A percentile compares a stretch with the other conserved stretches of the same genome.
These are phyloP conservation scores for Subanguina moxae DNA, from an alignment of 1,140 invertebrate genomes.

Conservation along the genomic window DNA sequence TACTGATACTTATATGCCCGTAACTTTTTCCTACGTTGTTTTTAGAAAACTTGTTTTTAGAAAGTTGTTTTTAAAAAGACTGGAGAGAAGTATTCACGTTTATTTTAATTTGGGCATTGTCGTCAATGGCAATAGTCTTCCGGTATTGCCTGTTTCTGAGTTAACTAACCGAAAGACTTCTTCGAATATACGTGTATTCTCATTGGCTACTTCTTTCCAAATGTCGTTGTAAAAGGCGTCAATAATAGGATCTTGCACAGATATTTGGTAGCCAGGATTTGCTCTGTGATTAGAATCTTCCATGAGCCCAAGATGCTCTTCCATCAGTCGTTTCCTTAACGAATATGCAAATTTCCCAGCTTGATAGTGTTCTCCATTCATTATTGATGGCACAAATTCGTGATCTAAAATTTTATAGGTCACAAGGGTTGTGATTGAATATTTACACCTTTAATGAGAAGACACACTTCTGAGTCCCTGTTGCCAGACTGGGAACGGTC, in stretches of 20 bases:
- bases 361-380: slow-evolving; percentile 75
- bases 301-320: slow-evolving; percentile 76
- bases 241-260: slow-evolving; percentile 53
- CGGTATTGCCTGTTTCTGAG: too few species aligned
- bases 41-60: too few species aligned
- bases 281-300: slow-evolving; percentile 38
- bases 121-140: too few species aligned
- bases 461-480: slow-evolving; percentile 83
- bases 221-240: slow-evolving; percentile 56
- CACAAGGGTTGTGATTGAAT: neutral
- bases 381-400: slow-evolving; percentile 72
- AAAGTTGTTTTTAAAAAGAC: too few species aligned
- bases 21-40: too few species aligned
- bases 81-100: too few species aligned
- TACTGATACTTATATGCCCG: too few species aligned
- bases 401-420: slow-evolving; percentile 65
- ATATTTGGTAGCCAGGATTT: slow-evolving; percentile 23
- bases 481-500: slow-evolving; percentile 85
- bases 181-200: slow-evolving; percentile 58
- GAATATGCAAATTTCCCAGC: slow-evolving; percentile 79
- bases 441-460: slow-evolving; percentile 41
- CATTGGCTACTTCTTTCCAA: slow-evolving; percentile 52
- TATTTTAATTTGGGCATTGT: too few species aligned
- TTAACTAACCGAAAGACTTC: slow-evolving; percentile 49
- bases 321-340: slow-evolving; percentile 76